Conservation (phyloP, 2,888 invertebrate species). For the Taenaris catops region DNA sequence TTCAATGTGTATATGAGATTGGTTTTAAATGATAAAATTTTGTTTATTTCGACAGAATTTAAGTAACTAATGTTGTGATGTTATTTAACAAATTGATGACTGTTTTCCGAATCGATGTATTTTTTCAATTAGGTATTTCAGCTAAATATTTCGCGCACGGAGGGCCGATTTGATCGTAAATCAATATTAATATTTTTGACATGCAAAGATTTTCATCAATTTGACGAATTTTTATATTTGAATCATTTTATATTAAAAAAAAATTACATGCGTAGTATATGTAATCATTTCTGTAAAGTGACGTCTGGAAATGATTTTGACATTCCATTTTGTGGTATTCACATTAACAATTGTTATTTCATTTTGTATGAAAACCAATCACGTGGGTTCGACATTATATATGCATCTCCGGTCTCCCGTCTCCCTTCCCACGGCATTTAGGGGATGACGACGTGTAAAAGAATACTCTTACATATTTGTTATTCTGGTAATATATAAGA, state of each 20-base stretch:
- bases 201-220: neutral
- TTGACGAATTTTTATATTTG: neutral
- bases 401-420: slow-evolving; percentile 38
- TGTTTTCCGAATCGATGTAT: neutral
- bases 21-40: too few species aligned
- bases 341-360: slow-evolving; percentile 39
- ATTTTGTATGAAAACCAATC: slow-evolving; percentile 34
- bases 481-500: slow-evolving; percentile 74
- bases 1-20: too few species aligned
- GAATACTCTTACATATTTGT: slow-evolving; percentile 60
- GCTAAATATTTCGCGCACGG: too few species aligned
- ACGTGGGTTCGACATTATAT: slow-evolving; percentile 41
- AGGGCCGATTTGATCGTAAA: too few species aligned
- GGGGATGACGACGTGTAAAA: slow-evolving; percentile 28
- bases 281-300: slow-evolving; percentile 7
- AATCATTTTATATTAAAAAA: neutral
- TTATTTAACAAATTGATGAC: neutral
- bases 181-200: too few species aligned
- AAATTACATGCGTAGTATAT: too few species aligned
- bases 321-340: slow-evolving; percentile 35
- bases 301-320: slow-evolving; percentile 26
- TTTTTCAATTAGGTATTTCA: neutral
- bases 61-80: neutral
- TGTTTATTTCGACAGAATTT: too few species aligned
- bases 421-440: slow-evolving; percentile 24